Evolutionary conservation across 37 sponge, comb jelly and placozoan genomes (phyloP).

Genomic region (Petrosia ficiformis): DNA sequence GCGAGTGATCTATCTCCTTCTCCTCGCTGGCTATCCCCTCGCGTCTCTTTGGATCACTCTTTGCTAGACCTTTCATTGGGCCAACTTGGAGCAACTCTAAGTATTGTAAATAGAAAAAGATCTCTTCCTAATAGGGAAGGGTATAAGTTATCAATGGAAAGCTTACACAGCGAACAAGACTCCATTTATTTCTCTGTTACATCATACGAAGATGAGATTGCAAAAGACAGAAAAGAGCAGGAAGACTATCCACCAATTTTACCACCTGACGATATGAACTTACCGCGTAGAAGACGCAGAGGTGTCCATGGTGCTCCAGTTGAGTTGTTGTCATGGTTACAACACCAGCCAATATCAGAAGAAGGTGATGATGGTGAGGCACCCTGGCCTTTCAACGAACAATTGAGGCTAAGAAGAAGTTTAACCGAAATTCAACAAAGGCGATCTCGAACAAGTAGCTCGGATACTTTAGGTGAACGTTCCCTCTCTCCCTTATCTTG

Average conservation of each 20-base stretch:
- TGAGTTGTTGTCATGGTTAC: slow-evolving; percentile 48
- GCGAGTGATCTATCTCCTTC: slow-evolving; percentile 77
- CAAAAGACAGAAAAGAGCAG: slow-evolving; percentile 33
- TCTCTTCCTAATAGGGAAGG: slow-evolving; percentile 50
- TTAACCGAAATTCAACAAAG: slow-evolving; percentile 34
- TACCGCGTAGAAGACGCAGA: slow-evolving; percentile 18
- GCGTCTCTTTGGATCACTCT: slow-evolving; percentile 58
- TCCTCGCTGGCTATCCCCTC: slow-evolving; percentile 66
- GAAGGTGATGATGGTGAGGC: slow-evolving; percentile 33
- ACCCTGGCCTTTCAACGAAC: slow-evolving; percentile 76
- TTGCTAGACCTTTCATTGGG: slow-evolving; percentile 16
- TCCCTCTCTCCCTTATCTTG: slow-evolving; percentile 1
- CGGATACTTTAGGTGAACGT: neutral
- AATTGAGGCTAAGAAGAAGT: slow-evolving; percentile 27
- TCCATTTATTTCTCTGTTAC: slow-evolving; percentile 74
- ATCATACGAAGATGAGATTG: slow-evolving; percentile 68
- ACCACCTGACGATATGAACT: slow-evolving; percentile 4
- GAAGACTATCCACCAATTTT: slow-evolving; percentile 14
- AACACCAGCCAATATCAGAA: slow-evolving; percentile 20
- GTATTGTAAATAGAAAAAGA: slow-evolving; percentile 23
- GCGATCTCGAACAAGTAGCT: slow-evolving; percentile 9
- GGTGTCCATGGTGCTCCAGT: slow-evolving; percentile 47
- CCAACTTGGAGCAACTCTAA: slow-evolving; percentile 23
- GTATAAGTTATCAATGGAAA: slow-evolving; percentile 41
- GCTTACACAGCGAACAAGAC: slow-evolving; percentile 18